Conservation (phyloP, 2,113 vertebrate genomes). For the Sorex fumeus region DNA sequence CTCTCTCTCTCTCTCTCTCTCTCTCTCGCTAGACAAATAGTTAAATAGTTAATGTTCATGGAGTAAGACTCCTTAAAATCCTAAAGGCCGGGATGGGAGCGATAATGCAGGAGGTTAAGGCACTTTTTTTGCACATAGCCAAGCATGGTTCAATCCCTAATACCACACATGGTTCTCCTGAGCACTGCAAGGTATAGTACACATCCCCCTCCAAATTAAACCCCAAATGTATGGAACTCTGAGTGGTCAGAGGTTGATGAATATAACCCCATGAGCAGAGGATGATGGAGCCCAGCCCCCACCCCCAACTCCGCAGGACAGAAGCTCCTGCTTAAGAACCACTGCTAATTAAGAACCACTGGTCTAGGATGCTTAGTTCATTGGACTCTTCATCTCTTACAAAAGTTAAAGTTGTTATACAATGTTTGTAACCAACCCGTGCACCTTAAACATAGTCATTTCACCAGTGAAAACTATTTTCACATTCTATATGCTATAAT, state of each 20-base stretch:
- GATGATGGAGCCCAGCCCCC: not conserved
- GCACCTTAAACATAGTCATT: not conserved
- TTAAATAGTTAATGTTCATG: not conserved
- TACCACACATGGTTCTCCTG: too few relatives aligned
- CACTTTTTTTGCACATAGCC: too few relatives aligned
- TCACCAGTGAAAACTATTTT: slow-evolving; percentile 45
- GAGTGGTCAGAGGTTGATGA: not conserved
- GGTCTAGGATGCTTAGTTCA: slow-evolving; percentile 6
- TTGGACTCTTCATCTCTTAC: not conserved
- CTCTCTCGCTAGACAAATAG: too few relatives aligned
- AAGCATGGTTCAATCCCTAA: too few relatives aligned
- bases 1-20: too few relatives aligned
- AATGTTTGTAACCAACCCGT: not conserved
- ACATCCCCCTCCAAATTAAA: too few relatives aligned
- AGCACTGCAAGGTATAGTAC: too few relatives aligned
- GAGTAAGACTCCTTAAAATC: not conserved
- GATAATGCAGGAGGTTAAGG: too few relatives aligned
- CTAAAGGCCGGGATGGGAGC: not conserved
- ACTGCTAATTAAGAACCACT: not conserved
- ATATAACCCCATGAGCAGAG: not conserved
- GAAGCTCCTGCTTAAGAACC: not conserved
- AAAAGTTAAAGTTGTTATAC: not conserved
- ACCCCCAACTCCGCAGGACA: not conserved
- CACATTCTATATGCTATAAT: slow-evolving; percentile 21
- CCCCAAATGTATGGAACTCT: too few relatives aligned